Percentiles rank a stretch among this genome's conserved stretches.
Conservation (phyloP, 2,888 invertebrate species). For the Dryomyza anilis region DNA sequence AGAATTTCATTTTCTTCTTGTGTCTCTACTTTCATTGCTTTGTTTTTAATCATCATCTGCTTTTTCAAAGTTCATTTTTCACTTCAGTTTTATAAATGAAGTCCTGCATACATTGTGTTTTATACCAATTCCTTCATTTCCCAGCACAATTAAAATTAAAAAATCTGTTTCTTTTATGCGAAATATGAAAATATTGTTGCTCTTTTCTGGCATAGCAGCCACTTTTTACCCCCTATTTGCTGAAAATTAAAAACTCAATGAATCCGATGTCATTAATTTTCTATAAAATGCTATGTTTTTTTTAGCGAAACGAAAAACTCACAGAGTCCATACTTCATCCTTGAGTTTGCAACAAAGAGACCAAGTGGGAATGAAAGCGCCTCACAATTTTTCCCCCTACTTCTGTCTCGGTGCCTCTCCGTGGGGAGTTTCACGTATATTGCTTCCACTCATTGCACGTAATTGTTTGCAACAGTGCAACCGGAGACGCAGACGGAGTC, state of each 20-base stretch:
- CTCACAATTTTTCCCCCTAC: background rate
- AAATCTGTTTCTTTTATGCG: no score
- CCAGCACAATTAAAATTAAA: conserved; percentile 52
- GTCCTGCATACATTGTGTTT: no score
- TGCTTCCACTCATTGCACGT: conserved; percentile 18
- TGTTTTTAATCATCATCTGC: conserved; percentile 7
- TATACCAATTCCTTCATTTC: conserved; percentile 22
- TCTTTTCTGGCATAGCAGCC: background rate
- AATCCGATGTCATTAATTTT: conserved; percentile 49
- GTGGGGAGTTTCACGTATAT: conserved; percentile 5
- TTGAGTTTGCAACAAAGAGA: no score
- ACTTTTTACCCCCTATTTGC: background rate
- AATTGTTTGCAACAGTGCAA: conserved; percentile 21
- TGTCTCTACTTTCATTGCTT: no score
- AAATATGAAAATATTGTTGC: background rate
- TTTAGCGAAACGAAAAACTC: no score
- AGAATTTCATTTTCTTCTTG: no score
- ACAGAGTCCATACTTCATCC: no score
- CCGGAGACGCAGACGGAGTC: conserved; percentile 23
- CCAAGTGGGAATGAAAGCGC: background rate
- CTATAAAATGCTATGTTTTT: conserved; percentile 35
- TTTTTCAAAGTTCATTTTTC: background rate
- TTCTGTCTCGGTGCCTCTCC: background rate
- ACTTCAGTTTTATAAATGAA: background rate
- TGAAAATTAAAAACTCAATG: conserved; percentile 25